Conservation (phyloP, 2,797 vertebrate genomes). For the Amphiprion clarkii region DNA sequence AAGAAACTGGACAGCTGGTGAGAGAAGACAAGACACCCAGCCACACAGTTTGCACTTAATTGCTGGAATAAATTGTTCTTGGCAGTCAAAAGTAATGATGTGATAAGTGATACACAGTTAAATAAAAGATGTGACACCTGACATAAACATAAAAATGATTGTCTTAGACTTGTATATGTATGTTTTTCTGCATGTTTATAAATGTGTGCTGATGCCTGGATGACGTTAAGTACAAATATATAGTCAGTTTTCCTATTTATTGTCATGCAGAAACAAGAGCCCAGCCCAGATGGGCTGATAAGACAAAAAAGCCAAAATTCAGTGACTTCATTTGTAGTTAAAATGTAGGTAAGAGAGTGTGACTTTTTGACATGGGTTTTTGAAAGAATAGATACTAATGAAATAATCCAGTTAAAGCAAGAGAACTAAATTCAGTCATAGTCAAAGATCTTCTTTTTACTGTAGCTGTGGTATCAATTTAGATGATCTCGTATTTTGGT, state of each 20-base stretch:
- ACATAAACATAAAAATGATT: conserved; percentile 44
- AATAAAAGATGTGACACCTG: conserved; percentile 50
- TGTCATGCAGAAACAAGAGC: conserved; percentile 3
- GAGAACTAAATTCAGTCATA: not conserved
- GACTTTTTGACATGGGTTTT: conserved; percentile 8
- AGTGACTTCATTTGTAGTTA: not conserved
- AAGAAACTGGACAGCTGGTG: conserved; percentile 74
- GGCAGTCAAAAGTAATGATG: conserved; percentile 60
- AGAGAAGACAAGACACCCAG: conserved; percentile 60
- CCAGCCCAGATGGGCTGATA: not conserved
- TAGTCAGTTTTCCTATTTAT: conserved; percentile 4
- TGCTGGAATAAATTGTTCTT: conserved; percentile 55
- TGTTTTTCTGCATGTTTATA: conserved; percentile 31
- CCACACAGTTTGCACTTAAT: conserved; percentile 58
- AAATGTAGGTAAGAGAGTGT: conserved; percentile 12
- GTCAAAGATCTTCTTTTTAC: not conserved
- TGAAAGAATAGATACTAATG: conserved; percentile 5
- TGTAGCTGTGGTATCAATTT: not conserved
- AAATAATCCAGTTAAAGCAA: not conserved
- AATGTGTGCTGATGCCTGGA: conserved; percentile 18
- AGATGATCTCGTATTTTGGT: conserved; percentile 4
- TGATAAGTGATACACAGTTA: conserved; percentile 36
- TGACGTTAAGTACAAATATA: not conserved
- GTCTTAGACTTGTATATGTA: conserved; percentile 8
- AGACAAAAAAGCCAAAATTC: conserved; percentile 16